phyloP scores from a whole-genome alignment of 2,113 vertebrate genomes.

The Speoplatyrhinus poulsoni region DNA sequence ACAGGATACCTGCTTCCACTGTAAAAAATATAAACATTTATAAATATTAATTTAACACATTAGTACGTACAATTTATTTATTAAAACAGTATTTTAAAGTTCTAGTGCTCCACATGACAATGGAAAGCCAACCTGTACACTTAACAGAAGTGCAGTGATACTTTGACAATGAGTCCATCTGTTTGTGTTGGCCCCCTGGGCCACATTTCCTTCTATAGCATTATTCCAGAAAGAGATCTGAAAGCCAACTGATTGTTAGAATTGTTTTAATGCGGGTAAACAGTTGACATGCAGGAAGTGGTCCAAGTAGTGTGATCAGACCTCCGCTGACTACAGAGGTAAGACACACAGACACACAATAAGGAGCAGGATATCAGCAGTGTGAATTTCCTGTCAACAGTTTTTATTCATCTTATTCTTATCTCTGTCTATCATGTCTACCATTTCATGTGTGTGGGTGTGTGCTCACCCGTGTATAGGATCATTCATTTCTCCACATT shows the following conservation, averaged over 20 bases:
- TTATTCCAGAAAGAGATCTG: conserved; percentile 24
- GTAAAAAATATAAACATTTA: no score
- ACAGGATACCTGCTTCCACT: no score
- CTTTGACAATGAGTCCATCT: background rate
- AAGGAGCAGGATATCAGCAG: conserved; percentile 18
- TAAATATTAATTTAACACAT: no score
- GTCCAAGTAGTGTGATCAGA: conserved; percentile 2
- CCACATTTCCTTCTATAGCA: background rate
- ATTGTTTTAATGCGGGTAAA: conserved; percentile 56
- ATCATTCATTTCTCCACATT: conserved; percentile 7
- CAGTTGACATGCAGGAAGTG: conserved; percentile 45
- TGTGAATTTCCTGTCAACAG: conserved; percentile 32
- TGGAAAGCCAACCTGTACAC: no score
- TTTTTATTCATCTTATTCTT: conserved; percentile 31
- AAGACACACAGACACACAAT: conserved; percentile 35
- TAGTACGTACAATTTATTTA: no score
- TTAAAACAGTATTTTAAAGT: no score
- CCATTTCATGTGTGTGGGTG: conserved; percentile 24
- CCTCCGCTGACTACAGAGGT: conserved; percentile 1
- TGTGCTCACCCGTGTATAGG: background rate
- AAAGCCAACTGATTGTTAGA: conserved; percentile 12
- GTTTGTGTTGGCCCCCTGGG: background rate
- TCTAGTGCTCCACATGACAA: no score
- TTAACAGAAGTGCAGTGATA: background rate
- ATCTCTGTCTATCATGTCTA: conserved; percentile 20